Evolutionary conservation across 2,797 vertebrate species (phyloP).

Genomic region (Lagocephalus sceleratus): DNA sequence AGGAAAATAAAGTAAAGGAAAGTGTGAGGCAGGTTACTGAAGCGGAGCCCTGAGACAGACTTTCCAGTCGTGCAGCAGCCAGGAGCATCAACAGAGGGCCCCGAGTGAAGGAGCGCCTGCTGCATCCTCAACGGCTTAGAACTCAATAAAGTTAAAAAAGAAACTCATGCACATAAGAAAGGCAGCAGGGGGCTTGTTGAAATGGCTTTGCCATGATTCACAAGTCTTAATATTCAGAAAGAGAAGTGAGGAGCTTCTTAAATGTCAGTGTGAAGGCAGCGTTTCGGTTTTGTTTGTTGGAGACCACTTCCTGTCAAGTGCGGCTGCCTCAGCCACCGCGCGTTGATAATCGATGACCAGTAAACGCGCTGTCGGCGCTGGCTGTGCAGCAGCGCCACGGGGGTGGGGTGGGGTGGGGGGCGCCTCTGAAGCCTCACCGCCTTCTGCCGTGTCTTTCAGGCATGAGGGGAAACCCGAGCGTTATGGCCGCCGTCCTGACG

Average conservation of each 20-base stretch:
- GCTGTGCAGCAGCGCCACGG: not conserved
- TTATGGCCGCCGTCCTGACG: conserved; percentile 27
- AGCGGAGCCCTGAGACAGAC: too few species aligned
- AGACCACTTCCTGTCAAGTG: conserved; percentile 58
- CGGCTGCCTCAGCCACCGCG: not conserved
- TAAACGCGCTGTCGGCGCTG: not conserved
- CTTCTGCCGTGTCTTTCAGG: conserved; percentile 16
- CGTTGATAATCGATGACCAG: not conserved
- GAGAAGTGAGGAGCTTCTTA: not conserved
- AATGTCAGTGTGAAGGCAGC: not conserved
- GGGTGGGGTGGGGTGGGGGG: too few species aligned
- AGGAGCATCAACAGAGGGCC: too few species aligned
- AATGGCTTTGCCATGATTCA: too few species aligned
- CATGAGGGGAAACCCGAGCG: conserved; percentile 33
- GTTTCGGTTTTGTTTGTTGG: conserved; percentile 32
- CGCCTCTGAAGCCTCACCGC: not conserved
- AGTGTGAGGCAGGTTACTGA: not conserved
- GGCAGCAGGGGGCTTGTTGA: too few species aligned
- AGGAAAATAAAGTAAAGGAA: not conserved
- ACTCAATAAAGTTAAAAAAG: too few species aligned
- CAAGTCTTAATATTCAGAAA: too few species aligned
- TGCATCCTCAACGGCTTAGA: too few species aligned
- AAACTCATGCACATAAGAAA: too few species aligned
- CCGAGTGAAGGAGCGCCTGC: too few species aligned
- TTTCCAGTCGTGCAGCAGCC: too few species aligned